Evolutionary conservation across 1,140 invertebrate species (phyloP), one percentile per base, ranked within the genome.

Genomic region (Cotesia vestalis): DNA sequence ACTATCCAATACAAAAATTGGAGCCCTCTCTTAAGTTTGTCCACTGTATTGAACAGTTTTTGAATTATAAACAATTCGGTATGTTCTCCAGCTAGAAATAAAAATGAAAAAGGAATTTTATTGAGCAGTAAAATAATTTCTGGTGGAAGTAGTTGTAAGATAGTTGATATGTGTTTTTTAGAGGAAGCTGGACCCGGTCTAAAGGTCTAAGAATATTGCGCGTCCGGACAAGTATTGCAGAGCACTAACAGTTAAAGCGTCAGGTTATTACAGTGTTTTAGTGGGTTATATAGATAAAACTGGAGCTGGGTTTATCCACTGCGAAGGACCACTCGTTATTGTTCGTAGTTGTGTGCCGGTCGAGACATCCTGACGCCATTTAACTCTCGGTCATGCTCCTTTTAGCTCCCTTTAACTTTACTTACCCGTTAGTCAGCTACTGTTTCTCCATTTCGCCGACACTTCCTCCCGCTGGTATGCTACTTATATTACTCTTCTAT

Each of bases 211-310:
- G 40, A 46, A 46, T 78, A 78, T 79, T 78, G 66, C 75, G 35
- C 64, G 60, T 53, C n/a, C 46, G 14, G 38, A 20, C 40, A 34
- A 52, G 66, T 20, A n/a, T 34, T 73, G 66, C 68, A 55, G 74
- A 74, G 17, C 3, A 38, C 27, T 66, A 27, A 14, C 61, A 74
- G 61, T 75, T 76, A 77, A 75, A 66, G 59, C 27, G 51, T 36
- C n/a, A 38, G 66, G 66, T 76, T 79, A 77, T 76, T 73, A 74
- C 52, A 36, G 60, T 40, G 75, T 73, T 78, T 76, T 74, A 78
- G 63, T 71, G 69, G 4, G 59, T 34, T 14, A 34, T 66, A 52
- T 17, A 69, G 40, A 46, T 46, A 46, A 46, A 46, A 9, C 40
- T 46, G 40, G 40, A 9, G 40, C 27, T 40, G 53, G 51, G 51